Base-by-base conservation (phyloP, 2,888 invertebrate species). In the Calephelis perditalis region DNA sequence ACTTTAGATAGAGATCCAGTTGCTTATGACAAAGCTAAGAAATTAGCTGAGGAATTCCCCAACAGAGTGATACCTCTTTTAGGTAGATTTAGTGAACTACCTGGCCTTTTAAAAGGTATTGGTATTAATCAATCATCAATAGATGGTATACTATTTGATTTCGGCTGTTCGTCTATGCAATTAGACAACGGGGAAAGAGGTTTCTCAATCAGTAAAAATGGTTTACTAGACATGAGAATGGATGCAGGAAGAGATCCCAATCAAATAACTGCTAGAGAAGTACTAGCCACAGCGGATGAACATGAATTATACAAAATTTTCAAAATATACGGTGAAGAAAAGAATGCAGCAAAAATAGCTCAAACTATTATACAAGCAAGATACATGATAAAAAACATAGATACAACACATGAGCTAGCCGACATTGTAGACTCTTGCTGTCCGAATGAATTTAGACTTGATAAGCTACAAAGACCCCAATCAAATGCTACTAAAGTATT, bases 141-240 rank as follows among this genome's bases (percentile, higher is more conserved):
- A 44, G 98, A 98, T 91, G 97, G 96, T 0, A 93, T 98, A 61
- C 79, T 99, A 35, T 97, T 98, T 85, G 98, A 99, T 85, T 95
- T 96, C 81, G 99, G 99, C 7, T 96, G 96, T 74, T 98, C 98
- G 0, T 98, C 98, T 0, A 98, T 98, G 97, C 99, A 99, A 82
- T 94, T 98, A 77, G 96, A 98, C 77, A 91, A 91, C 67, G 92
- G 94, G 0, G 91, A 92, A 15, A 92, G 99, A 73, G 99, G 99
- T 0, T 99, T 99, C 84, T 94, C 97, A 7, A 75, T 98, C 0
- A 95, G 93, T 57, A 93, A 94, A 78, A 93, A 98, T 87, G 98
- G 97, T 0, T 96, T 96, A 5, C 89, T 99, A 60, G 98, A 99
- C 74, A 99, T 99, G 98, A 92, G 98, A 77, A 99, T 99, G 99